Evolutionary conservation across 23 tunicate genomes (phyloP).

Genomic region (Styela clava): DNA sequence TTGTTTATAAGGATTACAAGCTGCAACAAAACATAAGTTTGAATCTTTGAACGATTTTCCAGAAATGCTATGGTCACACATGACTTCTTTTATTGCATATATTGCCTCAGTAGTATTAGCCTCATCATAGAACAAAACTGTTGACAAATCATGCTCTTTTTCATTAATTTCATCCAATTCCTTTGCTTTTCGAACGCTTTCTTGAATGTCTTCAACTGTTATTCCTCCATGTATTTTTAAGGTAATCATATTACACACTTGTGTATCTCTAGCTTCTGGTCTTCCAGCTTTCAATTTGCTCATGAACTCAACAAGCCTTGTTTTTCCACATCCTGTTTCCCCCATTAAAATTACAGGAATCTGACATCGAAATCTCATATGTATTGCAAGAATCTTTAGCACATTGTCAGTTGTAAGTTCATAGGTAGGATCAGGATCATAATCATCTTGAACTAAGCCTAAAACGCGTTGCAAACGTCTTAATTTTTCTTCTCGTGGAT

Average conservation of each 20-base stretch:
- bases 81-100: constrained; percentile 72
- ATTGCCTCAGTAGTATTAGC: constrained; percentile 77
- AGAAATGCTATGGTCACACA: constrained; percentile 42
- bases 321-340: constrained; percentile 80
- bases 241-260: constrained; percentile 43
- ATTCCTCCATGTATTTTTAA: constrained; percentile 84
- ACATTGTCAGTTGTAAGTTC: constrained; percentile 78
- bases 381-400: constrained; percentile 67
- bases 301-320: constrained; percentile 79
- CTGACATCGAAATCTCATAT: constrained; percentile 59
- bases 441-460: constrained; percentile 21
- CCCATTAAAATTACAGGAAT: constrained; percentile 79
- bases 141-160: constrained; percentile 18
- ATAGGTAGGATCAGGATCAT: constrained; percentile 58
- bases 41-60: constrained; percentile 48
- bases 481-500: constrained; percentile 37
- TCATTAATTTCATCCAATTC: constrained; percentile 22
- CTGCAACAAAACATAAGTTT: constrained; percentile 52
- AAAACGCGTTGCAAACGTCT: constrained; percentile 36
- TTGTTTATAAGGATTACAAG: constrained; percentile 69
- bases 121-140: constrained; percentile 69
- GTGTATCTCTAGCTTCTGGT: background rate
- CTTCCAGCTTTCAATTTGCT: constrained; percentile 55
- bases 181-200: constrained; percentile 34
- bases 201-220: constrained; percentile 39